Evolutionary conservation across 2,113 vertebrate genomes (phyloP), one percentile per base, ranked within the genome.

Genomic region (Gasterosteus aculeatus): DNA sequence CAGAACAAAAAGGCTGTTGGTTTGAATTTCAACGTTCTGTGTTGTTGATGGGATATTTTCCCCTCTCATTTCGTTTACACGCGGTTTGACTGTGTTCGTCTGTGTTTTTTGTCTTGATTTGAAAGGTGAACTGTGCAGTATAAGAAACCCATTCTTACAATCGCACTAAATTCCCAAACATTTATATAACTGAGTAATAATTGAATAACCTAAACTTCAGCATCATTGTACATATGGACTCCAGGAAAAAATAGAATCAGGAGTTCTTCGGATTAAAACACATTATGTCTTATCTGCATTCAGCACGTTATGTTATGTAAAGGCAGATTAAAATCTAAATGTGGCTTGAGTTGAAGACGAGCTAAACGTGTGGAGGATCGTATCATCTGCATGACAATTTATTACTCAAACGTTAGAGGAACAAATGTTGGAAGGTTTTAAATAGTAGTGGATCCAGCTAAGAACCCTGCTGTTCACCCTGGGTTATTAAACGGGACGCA

Each of bases 91-190:
- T 60, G 18, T 76, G 60, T 84, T 77, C 75, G 68, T 80, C 59
- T 76, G 42, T 41, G n/a, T 11, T 73, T 78, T 85, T 81, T 2
- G 2, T 29, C 39, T 60, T 61, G 69, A 85, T 87, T 69, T 72
- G 35, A 68, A 70, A 72, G 69, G 51, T 1, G 35, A 79, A 53
- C 33, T 46, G 1, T 16, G 10, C n/a, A 68, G 47, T 18, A 7
- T 44, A n/a, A 70, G 22, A 26, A 69, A n/a, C 33, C 33, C 33
- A 33, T 33, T 33, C 5, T 33, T 33, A 2, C 33, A 18, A 41
- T 11, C 1, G 41, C n/a, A 53, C 49, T 9, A 22, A 68, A 39
- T 53, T 11, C 19, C 15, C n/a, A 56, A 9, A 57, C 2, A 69
- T 58, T 44, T 31, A 44, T n/a, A 33, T 3, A 19, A 38, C 10